These are phyloP conservation scores for Chiridota heheva DNA, from an alignment of 35 echinoderm and acorn worm genomes.

Conservation along the genomic window DNA sequence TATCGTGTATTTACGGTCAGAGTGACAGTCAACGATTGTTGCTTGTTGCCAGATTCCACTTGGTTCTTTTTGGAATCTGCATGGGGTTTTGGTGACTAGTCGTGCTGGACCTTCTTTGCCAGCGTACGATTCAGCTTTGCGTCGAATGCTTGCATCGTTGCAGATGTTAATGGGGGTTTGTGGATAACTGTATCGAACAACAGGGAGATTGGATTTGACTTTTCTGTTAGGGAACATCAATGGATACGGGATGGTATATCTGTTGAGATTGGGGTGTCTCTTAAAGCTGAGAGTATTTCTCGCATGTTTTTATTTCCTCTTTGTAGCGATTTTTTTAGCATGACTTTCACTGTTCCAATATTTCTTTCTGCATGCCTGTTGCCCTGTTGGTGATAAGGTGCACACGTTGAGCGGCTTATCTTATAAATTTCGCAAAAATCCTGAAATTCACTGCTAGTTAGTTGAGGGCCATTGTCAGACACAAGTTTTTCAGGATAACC, in stretches of 20 bases:
- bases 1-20: neutral
- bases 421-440: constrained; percentile 8
- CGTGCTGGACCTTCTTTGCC: constrained; percentile 1
- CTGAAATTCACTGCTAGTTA: constrained; percentile 8
- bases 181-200: constrained; percentile 43
- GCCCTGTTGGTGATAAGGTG: constrained; percentile 21
- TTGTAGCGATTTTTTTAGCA: neutral
- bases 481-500: constrained; percentile 25
- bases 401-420: constrained; percentile 20
- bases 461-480: constrained; percentile 36
- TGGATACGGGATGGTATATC: constrained; percentile 47
- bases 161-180: neutral
- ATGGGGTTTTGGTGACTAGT: constrained; percentile 9
- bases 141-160: constrained; percentile 1
- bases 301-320: too few relatives aligned
- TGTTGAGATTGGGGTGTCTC: constrained; percentile 30
- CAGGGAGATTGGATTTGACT: too few relatives aligned
- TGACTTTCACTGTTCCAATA: constrained; percentile 25
- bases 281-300: constrained; percentile 17
- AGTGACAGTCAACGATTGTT: constrained; percentile 7
- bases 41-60: constrained; percentile 6
- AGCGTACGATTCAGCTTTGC: constrained; percentile 9
- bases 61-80: constrained; percentile 25
- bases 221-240: constrained; percentile 41
- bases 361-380: constrained; percentile 27